phyloP scores from a whole-genome alignment of 2,888 invertebrate genomes.

The Lymantria monacha region DNA sequence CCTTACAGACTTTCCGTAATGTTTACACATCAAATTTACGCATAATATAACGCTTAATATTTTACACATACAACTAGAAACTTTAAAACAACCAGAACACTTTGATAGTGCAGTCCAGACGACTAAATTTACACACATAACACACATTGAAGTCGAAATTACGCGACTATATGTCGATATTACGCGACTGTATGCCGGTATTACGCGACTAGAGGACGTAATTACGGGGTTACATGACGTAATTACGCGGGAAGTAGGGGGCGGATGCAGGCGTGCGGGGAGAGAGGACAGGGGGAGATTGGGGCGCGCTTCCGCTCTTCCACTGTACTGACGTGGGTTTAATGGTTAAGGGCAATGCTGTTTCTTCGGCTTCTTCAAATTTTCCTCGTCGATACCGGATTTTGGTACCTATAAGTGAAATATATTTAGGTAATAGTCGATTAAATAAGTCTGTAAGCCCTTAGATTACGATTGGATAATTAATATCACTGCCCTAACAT shows the following conservation, averaged over 20 bases:
- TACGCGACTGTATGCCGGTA: slow-evolving; percentile 9
- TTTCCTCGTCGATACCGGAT: slow-evolving; percentile 88
- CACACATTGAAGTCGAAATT: slow-evolving; percentile 12
- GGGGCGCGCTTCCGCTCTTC: slow-evolving; percentile 55
- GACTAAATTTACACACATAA: slow-evolving; percentile 15
- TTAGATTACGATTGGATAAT: too few species aligned
- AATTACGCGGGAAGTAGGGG: slow-evolving; percentile 8
- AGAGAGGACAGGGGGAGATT: slow-evolving; percentile 35
- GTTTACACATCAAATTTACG: slow-evolving; percentile 6
- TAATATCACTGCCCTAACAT: too few species aligned
- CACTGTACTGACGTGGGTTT: slow-evolving; percentile 71
- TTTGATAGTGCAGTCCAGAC: slow-evolving; percentile 21
- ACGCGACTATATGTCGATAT: slow-evolving; percentile 11
- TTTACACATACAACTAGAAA: slow-evolving; percentile 18
- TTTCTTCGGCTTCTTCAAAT: slow-evolving; percentile 90
- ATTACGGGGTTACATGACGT: slow-evolving; percentile 10
- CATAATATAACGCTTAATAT: slow-evolving; percentile 11
- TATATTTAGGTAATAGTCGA: neutral
- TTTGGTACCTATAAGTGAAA: slow-evolving; percentile 57
- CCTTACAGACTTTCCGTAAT: slow-evolving; percentile 9
- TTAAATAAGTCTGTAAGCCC: too few species aligned
- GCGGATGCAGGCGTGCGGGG: slow-evolving; percentile 44
- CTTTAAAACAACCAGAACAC: slow-evolving; percentile 12
- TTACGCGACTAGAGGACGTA: slow-evolving; percentile 8
- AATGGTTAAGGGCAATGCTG: slow-evolving; percentile 87